phyloP scores from a whole-genome alignment of 2,113 vertebrate species.

The Tachysurus fulvidraco region DNA sequence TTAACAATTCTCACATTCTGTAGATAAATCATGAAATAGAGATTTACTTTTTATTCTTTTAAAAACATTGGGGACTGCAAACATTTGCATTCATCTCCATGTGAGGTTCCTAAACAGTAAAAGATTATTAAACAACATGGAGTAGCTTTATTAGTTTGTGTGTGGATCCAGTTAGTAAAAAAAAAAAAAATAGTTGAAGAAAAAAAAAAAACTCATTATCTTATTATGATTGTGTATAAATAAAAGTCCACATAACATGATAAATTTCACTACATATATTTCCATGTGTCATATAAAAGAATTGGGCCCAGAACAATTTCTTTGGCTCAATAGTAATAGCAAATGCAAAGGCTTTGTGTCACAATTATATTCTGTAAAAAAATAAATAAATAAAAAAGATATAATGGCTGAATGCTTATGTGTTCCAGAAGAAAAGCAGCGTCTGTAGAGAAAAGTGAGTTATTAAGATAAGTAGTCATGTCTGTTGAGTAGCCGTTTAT shows the following conservation, averaged over 20 bases:
- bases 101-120: not conserved
- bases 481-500: constrained; percentile 5
- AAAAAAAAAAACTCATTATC: too few relatives aligned
- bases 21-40: not conserved
- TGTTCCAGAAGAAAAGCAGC: not conserved
- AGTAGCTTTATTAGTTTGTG: not conserved
- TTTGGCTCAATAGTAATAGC: not conserved
- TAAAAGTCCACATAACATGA: not conserved
- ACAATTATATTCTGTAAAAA: not conserved
- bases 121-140: not conserved
- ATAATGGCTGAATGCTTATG: not conserved
- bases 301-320: not conserved
- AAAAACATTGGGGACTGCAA: not conserved
- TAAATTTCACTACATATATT: not conserved
- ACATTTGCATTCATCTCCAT: not conserved
- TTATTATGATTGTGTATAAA: not conserved
- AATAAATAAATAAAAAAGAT: not conserved
- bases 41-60: not conserved
- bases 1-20: not conserved
- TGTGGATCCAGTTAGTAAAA: not conserved
- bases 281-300: not conserved
- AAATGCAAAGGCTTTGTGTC: not conserved
- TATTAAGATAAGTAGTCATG: not conserved
- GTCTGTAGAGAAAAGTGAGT: not conserved
- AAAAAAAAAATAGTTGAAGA: too few relatives aligned